Conservation (phyloP, 1,140 invertebrate genomes). For the Conopomorpha cramerella region DNA sequence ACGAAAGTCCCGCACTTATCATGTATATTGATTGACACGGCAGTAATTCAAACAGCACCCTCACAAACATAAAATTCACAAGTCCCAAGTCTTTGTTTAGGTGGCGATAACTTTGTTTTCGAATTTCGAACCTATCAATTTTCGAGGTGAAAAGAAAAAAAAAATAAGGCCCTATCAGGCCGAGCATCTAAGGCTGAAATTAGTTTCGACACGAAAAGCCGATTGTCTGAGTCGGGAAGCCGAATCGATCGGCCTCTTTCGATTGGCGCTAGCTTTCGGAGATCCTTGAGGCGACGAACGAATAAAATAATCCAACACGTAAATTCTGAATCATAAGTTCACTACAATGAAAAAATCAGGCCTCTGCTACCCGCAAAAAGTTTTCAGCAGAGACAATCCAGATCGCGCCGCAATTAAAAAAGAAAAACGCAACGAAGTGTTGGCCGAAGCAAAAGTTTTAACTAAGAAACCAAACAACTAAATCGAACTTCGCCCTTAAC, state of each 20-base stretch:
- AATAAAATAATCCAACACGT: no score
- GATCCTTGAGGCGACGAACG: no score
- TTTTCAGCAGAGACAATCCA: no score
- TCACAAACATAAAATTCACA: conserved; percentile 22
- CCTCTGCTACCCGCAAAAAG: no score
- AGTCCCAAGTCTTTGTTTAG: conserved; percentile 24
- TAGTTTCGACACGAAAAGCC: conserved; percentile 53
- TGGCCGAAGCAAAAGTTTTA: no score
- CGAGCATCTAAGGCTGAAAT: conserved; percentile 48
- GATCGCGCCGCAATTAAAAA: no score
- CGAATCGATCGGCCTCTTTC: conserved; percentile 41
- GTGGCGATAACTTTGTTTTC: conserved; percentile 28
- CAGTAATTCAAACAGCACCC: conserved; percentile 38
- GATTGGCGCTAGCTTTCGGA: conserved; percentile 30
- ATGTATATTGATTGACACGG: conserved; percentile 58
- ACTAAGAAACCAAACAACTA: no score
- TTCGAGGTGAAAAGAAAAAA: no score
- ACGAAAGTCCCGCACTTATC: conserved; percentile 51
- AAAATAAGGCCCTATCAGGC: conserved; percentile 30
- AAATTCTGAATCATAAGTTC: no score
- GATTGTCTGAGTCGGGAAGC: conserved; percentile 46
- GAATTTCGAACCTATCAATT: conserved; percentile 31
- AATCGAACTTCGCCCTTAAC: neutral
- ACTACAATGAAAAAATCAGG: no score
- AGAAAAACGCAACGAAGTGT: no score